A percentile compares a stretch with the other conserved stretches of the same genome.
Evolutionary conservation across 2,888 invertebrate species (phyloP).

Genomic region (Ormyrus pomaceus): DNA sequence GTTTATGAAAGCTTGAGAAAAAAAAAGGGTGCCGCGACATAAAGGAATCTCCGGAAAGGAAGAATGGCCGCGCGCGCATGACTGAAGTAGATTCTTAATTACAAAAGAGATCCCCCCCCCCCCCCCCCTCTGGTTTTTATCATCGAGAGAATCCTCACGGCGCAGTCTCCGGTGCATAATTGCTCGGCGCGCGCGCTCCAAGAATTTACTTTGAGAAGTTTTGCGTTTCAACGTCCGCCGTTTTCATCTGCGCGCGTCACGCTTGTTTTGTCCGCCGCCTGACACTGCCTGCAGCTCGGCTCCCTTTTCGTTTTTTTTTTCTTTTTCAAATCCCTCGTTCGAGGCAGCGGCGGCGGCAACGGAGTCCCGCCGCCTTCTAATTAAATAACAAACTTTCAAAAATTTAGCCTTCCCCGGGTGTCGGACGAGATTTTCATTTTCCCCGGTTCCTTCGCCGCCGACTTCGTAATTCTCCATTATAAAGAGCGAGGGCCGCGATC

Average conservation of each 20-base stretch:
- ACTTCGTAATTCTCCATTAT: constrained; percentile 27
- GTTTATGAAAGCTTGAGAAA: no score
- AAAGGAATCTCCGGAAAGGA: no score
- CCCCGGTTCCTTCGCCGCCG: no score
- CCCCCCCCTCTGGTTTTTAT: background rate
- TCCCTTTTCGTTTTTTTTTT: no score
- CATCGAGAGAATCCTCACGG: constrained; percentile 14
- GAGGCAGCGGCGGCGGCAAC: background rate
- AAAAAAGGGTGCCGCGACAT: no score
- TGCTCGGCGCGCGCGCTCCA: background rate
- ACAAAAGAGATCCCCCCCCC: constrained; percentile 13
- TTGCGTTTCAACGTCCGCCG: constrained; percentile 21
- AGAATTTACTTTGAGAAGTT: constrained; percentile 35
- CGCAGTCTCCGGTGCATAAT: constrained; percentile 1
- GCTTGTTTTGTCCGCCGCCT: background rate
- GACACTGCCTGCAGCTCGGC: no score
- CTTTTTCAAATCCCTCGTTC: no score
- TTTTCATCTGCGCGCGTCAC: constrained; percentile 12
- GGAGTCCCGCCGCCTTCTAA: constrained; percentile 36
- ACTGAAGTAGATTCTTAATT: constrained; percentile 25
- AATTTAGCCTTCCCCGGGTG: constrained; percentile 35
- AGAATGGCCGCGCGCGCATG: no score
- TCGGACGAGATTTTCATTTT: constrained; percentile 51
- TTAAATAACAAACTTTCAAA: constrained; percentile 54
- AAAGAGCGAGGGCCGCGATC: constrained; percentile 4